Base-by-base conservation (phyloP, 2,797 vertebrate species). In the Simalia tracyae region DNA sequence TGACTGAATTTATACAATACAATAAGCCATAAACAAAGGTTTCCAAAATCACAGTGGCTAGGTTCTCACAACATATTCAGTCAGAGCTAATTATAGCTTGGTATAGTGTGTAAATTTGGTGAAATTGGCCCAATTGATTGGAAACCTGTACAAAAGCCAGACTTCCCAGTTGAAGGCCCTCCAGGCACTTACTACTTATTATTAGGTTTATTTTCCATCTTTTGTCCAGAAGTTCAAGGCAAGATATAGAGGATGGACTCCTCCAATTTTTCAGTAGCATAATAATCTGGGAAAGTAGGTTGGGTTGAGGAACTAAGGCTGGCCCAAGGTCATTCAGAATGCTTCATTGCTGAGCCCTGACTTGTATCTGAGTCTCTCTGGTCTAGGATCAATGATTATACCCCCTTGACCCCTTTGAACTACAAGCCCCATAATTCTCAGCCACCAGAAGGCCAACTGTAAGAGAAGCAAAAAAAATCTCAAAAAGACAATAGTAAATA, bases 401-500 rank as follows among this genome's bases (percentile, higher is more conserved):
- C 42, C 19, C 68, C 68, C 31, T 17, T 72, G 15, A 5, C 15
- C 14, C 36, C 68, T 72, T 17, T 72, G 68, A 72, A 36, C n/a
- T 72, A 31, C 31, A 36, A 72, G 15, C 15, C 15, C 68, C 68
- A 76, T 76, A 42, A 0, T 76, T 76, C 17, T 76, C 36, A 76
- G 68, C 31, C 68, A 76, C 15, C 68, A 72, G 31, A 72, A 72
- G 31, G 31, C 2, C 31, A 76, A 76, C 81, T 93, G 46, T 64
- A 86, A 89, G 93, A 91, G 36, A 36, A 91, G 2, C 89, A 28
- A 60, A 50, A 88, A 42, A 66, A 42, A 50, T 42, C 31, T 42
- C 31, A 76, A 36, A 76, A 76, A 76, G 68, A 76, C 31, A 42
- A 42, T 9, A 22, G 22, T 94, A 93, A 87, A 95, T 95, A 86